phyloP scores from a whole-genome alignment of 2,797 vertebrate genomes.

The Poeciliopsis presidionis region DNA sequence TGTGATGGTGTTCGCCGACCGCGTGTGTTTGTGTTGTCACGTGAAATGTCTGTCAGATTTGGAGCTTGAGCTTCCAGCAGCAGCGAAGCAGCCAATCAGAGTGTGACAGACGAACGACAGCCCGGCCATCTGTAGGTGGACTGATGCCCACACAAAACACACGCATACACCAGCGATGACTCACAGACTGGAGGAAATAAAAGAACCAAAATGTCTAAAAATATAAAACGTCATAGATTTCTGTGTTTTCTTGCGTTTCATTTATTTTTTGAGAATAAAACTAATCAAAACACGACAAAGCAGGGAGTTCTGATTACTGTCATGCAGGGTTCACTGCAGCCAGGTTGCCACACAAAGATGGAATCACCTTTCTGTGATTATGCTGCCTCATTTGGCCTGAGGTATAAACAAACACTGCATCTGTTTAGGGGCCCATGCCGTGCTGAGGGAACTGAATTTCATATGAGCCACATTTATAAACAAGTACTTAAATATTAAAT shows the following conservation, averaged over 20 bases:
- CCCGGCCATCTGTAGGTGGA: conserved; percentile 69
- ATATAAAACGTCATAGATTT: neutral
- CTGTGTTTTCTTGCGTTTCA: neutral
- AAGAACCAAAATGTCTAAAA: neutral
- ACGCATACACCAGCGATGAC: conserved; percentile 10
- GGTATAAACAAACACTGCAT: conserved; percentile 3
- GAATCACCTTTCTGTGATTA: neutral
- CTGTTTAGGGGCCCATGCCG: neutral
- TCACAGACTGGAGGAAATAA: conserved; percentile 2
- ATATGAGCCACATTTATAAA: neutral
- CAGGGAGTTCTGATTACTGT: neutral
- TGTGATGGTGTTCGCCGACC: conserved; percentile 4
- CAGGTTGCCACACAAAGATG: neutral
- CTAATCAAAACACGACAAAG: neutral
- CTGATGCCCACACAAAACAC: conserved; percentile 52
- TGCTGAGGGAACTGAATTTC: neutral
- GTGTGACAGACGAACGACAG: conserved; percentile 65
- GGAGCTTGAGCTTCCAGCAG: conserved; percentile 58
- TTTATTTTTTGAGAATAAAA: neutral
- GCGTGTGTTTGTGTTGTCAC: conserved; percentile 31
- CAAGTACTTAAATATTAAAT: neutral
- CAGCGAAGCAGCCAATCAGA: conserved; percentile 63
- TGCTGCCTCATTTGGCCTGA: neutral
- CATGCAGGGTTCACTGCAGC: neutral
- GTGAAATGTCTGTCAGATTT: conserved; percentile 52